These are phyloP conservation scores for Nephrotoma appendiculata DNA, from an alignment of 2,888 invertebrate genomes.

Conservation along the genomic window DNA sequence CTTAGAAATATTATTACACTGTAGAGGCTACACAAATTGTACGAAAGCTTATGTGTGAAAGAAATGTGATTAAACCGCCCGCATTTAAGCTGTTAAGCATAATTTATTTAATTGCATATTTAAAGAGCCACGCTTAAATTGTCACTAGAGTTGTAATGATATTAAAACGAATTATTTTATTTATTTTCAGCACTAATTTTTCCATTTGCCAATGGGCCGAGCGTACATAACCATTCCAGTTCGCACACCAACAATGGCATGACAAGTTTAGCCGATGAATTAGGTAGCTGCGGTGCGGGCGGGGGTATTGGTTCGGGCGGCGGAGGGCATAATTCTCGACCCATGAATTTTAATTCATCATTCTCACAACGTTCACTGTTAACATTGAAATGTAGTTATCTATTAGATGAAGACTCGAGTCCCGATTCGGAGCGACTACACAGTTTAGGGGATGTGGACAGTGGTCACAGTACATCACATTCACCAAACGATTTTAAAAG, in stretches of 20 bases:
- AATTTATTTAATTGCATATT: neutral
- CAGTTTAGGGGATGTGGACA: slow-evolving; percentile 62
- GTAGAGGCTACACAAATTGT: neutral
- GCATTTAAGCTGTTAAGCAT: neutral
- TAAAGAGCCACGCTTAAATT: too few species aligned
- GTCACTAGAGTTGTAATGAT: neutral
- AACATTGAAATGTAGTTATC: slow-evolving; percentile 58
- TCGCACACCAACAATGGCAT: neutral
- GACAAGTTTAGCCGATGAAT: slow-evolving; percentile 49
- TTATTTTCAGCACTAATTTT: neutral
- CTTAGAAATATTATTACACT: neutral
- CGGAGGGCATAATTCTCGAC: slow-evolving; percentile 20
- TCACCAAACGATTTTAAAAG: slow-evolving; percentile 83
- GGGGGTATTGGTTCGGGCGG: slow-evolving; percentile 16
- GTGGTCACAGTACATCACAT: slow-evolving; percentile 83
- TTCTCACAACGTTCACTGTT: slow-evolving; percentile 38
- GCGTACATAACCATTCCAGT: neutral
- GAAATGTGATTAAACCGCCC: neutral
- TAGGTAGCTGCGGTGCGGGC: slow-evolving; percentile 29
- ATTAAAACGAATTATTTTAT: neutral
- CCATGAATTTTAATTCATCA: neutral
- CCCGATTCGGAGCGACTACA: slow-evolving; percentile 75
- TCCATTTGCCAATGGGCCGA: neutral
- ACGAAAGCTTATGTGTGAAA: neutral
- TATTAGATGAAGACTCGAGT: slow-evolving; percentile 68